Evolutionary conservation across 64 coral and sea anemone species (phyloP).

Genomic region (Montipora foliosa): DNA sequence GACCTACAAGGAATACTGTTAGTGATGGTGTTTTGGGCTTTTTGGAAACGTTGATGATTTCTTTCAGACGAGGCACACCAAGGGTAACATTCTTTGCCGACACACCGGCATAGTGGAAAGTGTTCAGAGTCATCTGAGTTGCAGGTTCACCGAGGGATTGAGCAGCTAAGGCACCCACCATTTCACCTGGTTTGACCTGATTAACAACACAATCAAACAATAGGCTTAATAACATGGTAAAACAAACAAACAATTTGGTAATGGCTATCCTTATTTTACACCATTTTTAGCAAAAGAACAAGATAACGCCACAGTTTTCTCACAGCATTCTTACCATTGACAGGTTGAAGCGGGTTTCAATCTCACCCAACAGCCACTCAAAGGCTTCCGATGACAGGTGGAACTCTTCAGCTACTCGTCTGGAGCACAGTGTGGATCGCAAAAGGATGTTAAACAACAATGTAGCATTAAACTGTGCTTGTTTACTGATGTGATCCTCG

Average conservation of each 20-base stretch:
- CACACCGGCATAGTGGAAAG: slow-evolving; percentile 99
- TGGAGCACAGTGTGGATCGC: slow-evolving; percentile 91
- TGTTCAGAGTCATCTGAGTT: slow-evolving; percentile 99
- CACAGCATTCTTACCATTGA: slow-evolving; percentile 68
- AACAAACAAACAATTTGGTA: background rate
- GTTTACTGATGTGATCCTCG: slow-evolving; percentile 97
- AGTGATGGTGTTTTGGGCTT: slow-evolving; percentile 98
- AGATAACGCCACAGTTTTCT: background rate
- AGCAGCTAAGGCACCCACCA: slow-evolving; percentile 96
- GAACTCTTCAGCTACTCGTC: slow-evolving; percentile 95
- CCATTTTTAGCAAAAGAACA: too few relatives aligned
- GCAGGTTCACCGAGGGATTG: slow-evolving; percentile 99
- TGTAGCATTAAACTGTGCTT: slow-evolving; percentile 98
- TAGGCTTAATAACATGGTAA: background rate
- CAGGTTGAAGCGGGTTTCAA: slow-evolving; percentile 96
- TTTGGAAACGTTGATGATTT: slow-evolving; percentile 99
- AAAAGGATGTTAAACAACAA: slow-evolving; percentile 96
- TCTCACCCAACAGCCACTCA: slow-evolving; percentile 98
- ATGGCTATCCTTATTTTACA: too few relatives aligned
- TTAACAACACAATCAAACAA: background rate
- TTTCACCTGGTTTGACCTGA: slow-evolving; percentile 97
- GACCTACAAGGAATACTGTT: slow-evolving; percentile 93
- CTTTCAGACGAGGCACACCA: slow-evolving; percentile 97
- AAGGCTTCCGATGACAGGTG: slow-evolving; percentile 98
- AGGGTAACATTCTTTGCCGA: slow-evolving; percentile 98